Evolutionary conservation across 2,888 invertebrate genomes (phyloP).

Genomic region (Hypsopygia costalis): DNA sequence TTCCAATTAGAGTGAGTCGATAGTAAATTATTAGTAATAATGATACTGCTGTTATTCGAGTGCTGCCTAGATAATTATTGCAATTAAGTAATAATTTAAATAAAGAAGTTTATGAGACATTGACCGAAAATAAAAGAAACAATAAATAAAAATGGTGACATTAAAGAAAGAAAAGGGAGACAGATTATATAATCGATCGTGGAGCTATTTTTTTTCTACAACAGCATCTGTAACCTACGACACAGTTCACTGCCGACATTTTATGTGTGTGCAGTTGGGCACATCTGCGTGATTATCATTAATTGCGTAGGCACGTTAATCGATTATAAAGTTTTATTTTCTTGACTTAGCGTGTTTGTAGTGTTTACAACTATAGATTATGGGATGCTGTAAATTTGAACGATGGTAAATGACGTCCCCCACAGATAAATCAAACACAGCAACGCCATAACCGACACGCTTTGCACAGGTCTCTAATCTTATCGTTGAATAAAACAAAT

Average conservation of each 20-base stretch:
- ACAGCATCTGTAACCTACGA: conserved; percentile 43
- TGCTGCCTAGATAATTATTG: conserved; percentile 29
- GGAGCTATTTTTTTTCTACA: conserved; percentile 80
- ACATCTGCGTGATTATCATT: not conserved
- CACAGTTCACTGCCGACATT: not conserved
- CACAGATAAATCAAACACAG: conserved; percentile 12
- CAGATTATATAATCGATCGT: conserved; percentile 38
- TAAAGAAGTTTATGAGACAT: conserved; percentile 48
- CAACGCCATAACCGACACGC: conserved; percentile 19
- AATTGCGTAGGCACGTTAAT: not conserved
- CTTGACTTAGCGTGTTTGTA: conserved; percentile 16
- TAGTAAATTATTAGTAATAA: conserved; percentile 30
- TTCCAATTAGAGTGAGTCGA: too few species aligned
- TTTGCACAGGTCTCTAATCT: conserved; percentile 35
- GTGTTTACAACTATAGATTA: not conserved
- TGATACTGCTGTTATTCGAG: conserved; percentile 36
- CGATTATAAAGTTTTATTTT: not conserved
- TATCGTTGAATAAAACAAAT: conserved; percentile 43
- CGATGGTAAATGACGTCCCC: conserved; percentile 1
- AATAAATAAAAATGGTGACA: conserved; percentile 44
- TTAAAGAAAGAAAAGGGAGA: conserved; percentile 36
- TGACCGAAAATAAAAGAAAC: conserved; percentile 46
- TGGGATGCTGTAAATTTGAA: conserved; percentile 1
- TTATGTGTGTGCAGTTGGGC: not conserved
- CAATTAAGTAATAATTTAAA: conserved; percentile 19